Evolutionary conservation across 2,888 invertebrate genomes (phyloP), one percentile per base, ranked within the genome.

Genomic region (Hypselothyrea guttata): DNA sequence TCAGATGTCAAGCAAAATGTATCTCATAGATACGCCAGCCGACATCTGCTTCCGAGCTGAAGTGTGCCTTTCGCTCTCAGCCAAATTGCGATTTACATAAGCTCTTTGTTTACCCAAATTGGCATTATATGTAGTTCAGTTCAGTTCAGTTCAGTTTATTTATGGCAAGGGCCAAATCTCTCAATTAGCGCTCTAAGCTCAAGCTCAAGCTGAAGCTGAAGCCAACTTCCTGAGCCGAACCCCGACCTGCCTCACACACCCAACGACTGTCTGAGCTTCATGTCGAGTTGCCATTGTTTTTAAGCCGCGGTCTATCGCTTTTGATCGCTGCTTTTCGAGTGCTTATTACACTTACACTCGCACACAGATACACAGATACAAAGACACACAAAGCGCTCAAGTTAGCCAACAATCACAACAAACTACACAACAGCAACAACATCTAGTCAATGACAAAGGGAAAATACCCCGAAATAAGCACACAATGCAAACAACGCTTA

Each of bases 321-420:
- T 59, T 54, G 64, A 71, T 64, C 65, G 60, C 59, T 8, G 52
- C 45, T 40, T 7, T 40, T 59, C 40, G 57, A 55, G 56, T 53
- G 54, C 54, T 42, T 61, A 60, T 46, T 57, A 54, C 53, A 51
- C 54, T 47, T 48, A 37, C 51, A 58, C 51, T 22, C 22, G 22
- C n/a, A n/a, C n/a, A 5, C 22, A 22, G 3, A 22, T 22, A 22
- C 22, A 22, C 22, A n/a, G n/a, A n/a, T 22, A 52, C 42, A n/a
- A n/a, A n/a, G n/a, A 30, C 47, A 58, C 40, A 51, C 37, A 54
- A 59, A 51, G 41, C 52, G 58, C 60, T 65, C 59, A 46, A 55
- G 58, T 54, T 42, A 57, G 38, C 28, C 59, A 54, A 56, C 41
- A 38, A 47, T 42, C 44, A 37, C 3, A 12, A 28, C 35, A 28